These are phyloP conservation scores for Lucilia cuprina DNA, from an alignment of 1,140 invertebrate species.

Conservation along the genomic window DNA sequence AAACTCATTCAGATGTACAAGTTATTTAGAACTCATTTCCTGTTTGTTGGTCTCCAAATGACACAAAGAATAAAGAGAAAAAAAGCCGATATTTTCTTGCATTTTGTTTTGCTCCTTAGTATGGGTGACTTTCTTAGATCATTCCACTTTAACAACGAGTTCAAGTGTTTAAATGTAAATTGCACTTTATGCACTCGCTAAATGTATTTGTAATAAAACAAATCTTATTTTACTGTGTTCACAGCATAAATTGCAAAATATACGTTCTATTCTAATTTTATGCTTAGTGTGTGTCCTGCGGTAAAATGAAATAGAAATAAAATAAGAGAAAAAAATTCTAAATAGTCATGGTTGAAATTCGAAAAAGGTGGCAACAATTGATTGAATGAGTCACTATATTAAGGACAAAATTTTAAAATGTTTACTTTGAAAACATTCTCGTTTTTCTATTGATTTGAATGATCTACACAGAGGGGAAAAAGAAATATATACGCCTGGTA, in stretches of 20 bases:
- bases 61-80: neutral
- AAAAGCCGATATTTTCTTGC: no score
- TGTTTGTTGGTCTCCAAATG: neutral
- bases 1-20: neutral
- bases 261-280: neutral
- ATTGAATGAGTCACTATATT: no score
- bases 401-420: no score
- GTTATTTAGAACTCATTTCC: neutral
- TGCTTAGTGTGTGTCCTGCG: neutral
- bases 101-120: neutral
- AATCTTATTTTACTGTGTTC: neutral
- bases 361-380: no score
- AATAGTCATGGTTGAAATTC: no score
- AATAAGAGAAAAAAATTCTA: neutral
- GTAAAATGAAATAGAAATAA: neutral
- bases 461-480: no score
- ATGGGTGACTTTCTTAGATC: neutral
- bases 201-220: neutral
- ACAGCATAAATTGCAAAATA: neutral
- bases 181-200: neutral
- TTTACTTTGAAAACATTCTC: no score
- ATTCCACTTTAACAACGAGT: neutral
- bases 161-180: neutral
- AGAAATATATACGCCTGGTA: no score
- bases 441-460: no score